Conservation (phyloP, 2,888 invertebrate species). For the Malthinus flaveolus region DNA sequence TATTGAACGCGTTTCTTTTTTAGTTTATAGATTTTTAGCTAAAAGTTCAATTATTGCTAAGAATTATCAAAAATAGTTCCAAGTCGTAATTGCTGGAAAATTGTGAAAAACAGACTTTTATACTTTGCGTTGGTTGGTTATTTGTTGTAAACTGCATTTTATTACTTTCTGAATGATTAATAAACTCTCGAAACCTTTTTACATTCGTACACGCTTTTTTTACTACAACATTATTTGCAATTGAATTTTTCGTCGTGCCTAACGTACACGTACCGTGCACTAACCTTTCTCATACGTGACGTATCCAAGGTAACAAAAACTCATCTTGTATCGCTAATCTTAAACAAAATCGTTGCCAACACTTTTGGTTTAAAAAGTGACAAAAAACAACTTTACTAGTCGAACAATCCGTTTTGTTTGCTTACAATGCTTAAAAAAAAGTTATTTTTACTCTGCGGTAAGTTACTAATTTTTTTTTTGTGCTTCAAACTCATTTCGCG, state of each 20-base stretch:
- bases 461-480: too few relatives aligned
- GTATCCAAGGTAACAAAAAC: conserved; percentile 29
- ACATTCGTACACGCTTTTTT: not conserved
- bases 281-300: conserved; percentile 30
- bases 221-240: conserved; percentile 22
- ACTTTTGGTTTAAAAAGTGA: conserved; percentile 1
- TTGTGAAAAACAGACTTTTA: too few relatives aligned
- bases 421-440: too few relatives aligned
- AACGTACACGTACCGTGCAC: conserved; percentile 13
- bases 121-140: too few relatives aligned
- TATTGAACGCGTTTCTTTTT: conserved; percentile 29
- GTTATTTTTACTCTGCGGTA: too few relatives aligned
- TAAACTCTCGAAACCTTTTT: too few relatives aligned
- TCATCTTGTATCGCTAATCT: conserved; percentile 24
- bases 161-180: too few relatives aligned
- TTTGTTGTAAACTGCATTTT: too few relatives aligned
- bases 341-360: conserved; percentile 14
- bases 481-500: too few relatives aligned
- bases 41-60: conserved; percentile 24
- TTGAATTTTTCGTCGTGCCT: conserved; percentile 8
- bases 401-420: conserved; percentile 13
- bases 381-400: conserved; percentile 2
- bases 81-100: too few relatives aligned
- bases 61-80: too few relatives aligned
- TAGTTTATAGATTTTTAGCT: conserved; percentile 25